Base-by-base conservation (phyloP, 2,797 vertebrate genomes). In the Stomatorhinus walkeri region DNA sequence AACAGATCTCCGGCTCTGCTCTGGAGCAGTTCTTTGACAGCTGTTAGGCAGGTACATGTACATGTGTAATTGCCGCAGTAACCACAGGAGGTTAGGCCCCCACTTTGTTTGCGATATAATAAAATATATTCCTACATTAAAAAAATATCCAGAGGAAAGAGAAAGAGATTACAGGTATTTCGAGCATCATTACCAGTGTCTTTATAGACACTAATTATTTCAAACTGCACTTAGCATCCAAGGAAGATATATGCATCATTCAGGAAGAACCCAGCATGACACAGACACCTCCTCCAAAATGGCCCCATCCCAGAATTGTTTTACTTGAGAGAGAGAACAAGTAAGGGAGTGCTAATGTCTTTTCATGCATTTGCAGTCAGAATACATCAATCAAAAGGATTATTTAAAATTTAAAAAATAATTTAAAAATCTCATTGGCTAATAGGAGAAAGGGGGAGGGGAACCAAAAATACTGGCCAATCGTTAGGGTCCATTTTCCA, bases 151-250 rank as follows among this genome's bases (percentile, higher is more conserved):
- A 72, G 32, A 32, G 32, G 28, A 72, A 72, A 36, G 28, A 16
- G 64, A 87, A 59, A 9, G 2, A 85, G 19, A 81, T 28, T 54
- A 32, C 87, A 88, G 24, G 54, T 81, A 19, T 81, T 43, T 22
- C 19, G 2, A 43, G 76, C 76, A 46, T 81, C 19, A 81, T 81
- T 81, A 81, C 36, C 7, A n/a, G 40, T 8, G 90, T 88, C 92
- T 91, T 88, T 56, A 87, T 91, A 93, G 91, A 91, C 91, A 89
- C 89, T 90, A 91, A 94, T 95, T 93, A 94, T 36, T 36, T 72
- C 68, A 72, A 91, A 90, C 91, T 93, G 93, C 95, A 93, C 95
- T 95, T 95, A 94, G 93, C 91, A 91, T 91, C 89, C 12, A 92
- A 91, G 92, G 91, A 93, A 91, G 92, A 87, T 90, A 90, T 90